Percentiles rank a stretch among this genome's conserved stretches.
Conservation (phyloP, 2,797 vertebrate genomes). For the Crenuchus spilurus region DNA sequence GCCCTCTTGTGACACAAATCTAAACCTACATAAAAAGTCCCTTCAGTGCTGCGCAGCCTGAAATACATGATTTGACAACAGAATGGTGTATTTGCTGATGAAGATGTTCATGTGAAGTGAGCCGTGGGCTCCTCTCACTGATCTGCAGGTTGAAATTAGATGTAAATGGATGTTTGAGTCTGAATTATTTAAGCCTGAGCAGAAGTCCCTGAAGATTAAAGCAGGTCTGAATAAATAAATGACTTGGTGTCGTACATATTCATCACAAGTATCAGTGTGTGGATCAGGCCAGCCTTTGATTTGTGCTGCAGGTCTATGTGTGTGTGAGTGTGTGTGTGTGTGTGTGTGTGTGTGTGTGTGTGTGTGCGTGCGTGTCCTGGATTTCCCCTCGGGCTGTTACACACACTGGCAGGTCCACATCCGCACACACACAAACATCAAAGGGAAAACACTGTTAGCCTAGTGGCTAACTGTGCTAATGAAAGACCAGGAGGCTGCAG, state of each 20-base stretch:
- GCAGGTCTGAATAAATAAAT: conserved; percentile 35
- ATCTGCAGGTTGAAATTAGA: conserved; percentile 11
- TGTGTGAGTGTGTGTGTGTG: not conserved
- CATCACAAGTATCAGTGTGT: not conserved
- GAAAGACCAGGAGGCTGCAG: not conserved
- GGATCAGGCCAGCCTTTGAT: conserved; percentile 22
- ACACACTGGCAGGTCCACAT: not conserved
- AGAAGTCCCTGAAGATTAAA: conserved; percentile 18
- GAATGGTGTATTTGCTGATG: too few species aligned
- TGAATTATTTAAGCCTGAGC: conserved; percentile 23
- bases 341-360: not conserved
- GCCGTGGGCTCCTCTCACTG: not conserved
- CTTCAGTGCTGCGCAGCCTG: too few species aligned
- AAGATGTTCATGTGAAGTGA: not conserved
- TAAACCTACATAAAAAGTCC: too few species aligned
- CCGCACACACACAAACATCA: not conserved
- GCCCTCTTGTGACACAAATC: too few species aligned
- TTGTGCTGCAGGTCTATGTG: not conserved
- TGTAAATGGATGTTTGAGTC: conserved; percentile 35
- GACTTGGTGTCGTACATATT: conserved; percentile 34
- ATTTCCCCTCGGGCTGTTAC: not conserved
- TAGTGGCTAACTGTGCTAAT: not conserved
- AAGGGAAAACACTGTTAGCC: not conserved
- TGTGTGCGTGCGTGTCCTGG: not conserved
- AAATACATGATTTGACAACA: too few species aligned